Base-by-base conservation (phyloP, 2,888 invertebrate genomes). In the Folsomia candida region DNA sequence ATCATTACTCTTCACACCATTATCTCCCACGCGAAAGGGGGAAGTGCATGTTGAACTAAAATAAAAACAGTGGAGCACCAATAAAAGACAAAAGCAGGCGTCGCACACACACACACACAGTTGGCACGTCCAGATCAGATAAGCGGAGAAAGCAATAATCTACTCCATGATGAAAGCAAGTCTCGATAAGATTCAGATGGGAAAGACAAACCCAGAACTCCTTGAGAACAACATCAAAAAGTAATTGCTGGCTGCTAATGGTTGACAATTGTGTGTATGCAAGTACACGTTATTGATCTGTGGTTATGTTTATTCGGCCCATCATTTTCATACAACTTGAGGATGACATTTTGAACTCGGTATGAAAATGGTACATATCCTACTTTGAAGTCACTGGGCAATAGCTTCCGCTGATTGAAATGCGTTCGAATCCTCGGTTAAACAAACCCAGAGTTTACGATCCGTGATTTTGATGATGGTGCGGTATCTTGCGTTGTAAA, bases 61-160 rank as follows among this genome's bases (percentile, higher is more conserved):
- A 37, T 37, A 37, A 37, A 37, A 37, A 37, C 37, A 37, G 6
- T 37, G 37, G 37, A 37, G 14, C 37, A 37, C 37, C 37, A 37
- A 37, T 37, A 37, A 37, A 37, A 37, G 37, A 4, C 37, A 37
- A 37, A 29, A 26, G 4, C 28, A 62, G 25, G 60, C 25, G 60
- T 62, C 20, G n/a, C 37, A 37, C n/a, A n/a, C n/a, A n/a, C n/a
- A 37, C 37, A 4, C 14, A 4, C 37, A 9, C 37, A 4, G 57
- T 26, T 62, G 62, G 28, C 62, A 62, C 27, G 20, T 62, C 62
- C 62, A 62, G 62, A 62, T 62, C 62, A 28, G 62, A 62, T 62
- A 62, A 62, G 37, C 6, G 37, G 14, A 37, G 37, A 9, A 37
- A 14, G 37, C 37, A 37, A 37, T 37, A 37, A 37, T 37, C 37